Percentiles rank a stretch among this genome's conserved stretches.
phyloP scores from a whole-genome alignment of 2,113 vertebrate species.

The Oostethus manadensis region DNA sequence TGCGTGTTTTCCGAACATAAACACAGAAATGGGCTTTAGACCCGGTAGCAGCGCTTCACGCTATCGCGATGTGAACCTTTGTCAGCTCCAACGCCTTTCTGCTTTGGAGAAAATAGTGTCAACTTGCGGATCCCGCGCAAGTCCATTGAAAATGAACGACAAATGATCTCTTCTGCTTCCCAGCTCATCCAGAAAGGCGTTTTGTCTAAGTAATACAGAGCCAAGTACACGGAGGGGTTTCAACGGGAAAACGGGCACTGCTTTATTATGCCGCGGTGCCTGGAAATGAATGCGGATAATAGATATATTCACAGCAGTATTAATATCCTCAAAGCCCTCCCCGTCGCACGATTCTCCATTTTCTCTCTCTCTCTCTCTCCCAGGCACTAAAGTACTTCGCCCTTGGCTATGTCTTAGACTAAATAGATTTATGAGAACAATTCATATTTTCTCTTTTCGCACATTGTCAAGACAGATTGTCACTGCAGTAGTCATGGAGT shows the following conservation, averaged over 20 bases:
- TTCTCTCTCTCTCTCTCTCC: constrained; percentile 60
- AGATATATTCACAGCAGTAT: constrained; percentile 73
- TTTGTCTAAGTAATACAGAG: constrained; percentile 65
- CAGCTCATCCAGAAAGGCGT: constrained; percentile 56
- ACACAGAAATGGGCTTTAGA: not conserved
- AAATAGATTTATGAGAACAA: constrained; percentile 77
- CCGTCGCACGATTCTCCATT: constrained; percentile 56
- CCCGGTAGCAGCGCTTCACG: not conserved
- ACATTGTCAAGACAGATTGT: constrained; percentile 73
- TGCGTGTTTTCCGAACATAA: too few species aligned
- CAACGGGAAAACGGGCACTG: constrained; percentile 63
- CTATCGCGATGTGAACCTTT: constrained; percentile 18
- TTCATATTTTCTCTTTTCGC: constrained; percentile 73
- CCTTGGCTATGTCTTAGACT: constrained; percentile 73
- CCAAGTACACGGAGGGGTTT: constrained; percentile 55
- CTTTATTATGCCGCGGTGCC: constrained; percentile 66
- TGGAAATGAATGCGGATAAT: constrained; percentile 73
- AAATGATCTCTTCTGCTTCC: constrained; percentile 62
- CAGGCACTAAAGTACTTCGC: constrained; percentile 71
- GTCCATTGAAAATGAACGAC: constrained; percentile 59
- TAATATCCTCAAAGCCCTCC: constrained; percentile 74
- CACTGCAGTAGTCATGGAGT: constrained; percentile 65
- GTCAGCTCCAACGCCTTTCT: constrained; percentile 19
- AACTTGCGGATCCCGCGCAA: constrained; percentile 41
- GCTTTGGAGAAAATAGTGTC: constrained; percentile 34